Percentiles rank a stretch among this genome's conserved stretches.
Evolutionary conservation across 2,113 vertebrate species (phyloP).

Genomic region (Muntiacus muntjak): DNA sequence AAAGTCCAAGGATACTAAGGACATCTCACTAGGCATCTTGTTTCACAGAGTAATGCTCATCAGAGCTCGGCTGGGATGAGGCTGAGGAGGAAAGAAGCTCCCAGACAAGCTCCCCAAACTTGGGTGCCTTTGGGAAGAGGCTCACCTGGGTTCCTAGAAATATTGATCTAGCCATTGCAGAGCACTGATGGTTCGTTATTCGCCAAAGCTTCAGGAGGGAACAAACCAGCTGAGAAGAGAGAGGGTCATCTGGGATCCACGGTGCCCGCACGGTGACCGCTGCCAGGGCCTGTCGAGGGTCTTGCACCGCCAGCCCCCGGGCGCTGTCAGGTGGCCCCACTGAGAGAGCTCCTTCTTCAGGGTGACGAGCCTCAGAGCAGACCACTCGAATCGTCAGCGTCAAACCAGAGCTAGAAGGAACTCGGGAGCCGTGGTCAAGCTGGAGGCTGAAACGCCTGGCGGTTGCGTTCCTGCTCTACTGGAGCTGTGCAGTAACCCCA

Average conservation of each 20-base stretch:
- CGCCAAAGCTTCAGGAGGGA: background rate
- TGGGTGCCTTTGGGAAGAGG: background rate
- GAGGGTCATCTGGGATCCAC: background rate
- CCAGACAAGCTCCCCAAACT: fast-evolving
- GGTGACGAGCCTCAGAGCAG: background rate
- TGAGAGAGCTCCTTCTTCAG: background rate
- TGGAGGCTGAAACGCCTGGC: background rate
- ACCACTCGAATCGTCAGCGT: fast-evolving
- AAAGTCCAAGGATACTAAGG: background rate
- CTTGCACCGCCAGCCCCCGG: fast-evolving
- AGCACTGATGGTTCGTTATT: background rate
- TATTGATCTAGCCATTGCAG: background rate
- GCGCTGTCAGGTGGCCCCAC: fast-evolving
- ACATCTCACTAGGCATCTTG: background rate
- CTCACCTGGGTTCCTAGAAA: background rate
- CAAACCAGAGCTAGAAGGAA: background rate
- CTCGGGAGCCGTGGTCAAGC: background rate
- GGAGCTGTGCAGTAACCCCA: fast-evolving
- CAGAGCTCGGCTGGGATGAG: background rate
- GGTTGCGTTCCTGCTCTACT: fast-evolving
- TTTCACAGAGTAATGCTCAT: background rate
- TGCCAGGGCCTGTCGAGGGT: fast-evolving
- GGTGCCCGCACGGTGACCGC: fast-evolving
- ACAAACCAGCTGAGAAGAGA: background rate
- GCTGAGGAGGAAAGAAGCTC: background rate